Conservation (phyloP, 30 jellyfish, hydroid and myxozoan genomes). For the Rhopilema esculentum region DNA sequence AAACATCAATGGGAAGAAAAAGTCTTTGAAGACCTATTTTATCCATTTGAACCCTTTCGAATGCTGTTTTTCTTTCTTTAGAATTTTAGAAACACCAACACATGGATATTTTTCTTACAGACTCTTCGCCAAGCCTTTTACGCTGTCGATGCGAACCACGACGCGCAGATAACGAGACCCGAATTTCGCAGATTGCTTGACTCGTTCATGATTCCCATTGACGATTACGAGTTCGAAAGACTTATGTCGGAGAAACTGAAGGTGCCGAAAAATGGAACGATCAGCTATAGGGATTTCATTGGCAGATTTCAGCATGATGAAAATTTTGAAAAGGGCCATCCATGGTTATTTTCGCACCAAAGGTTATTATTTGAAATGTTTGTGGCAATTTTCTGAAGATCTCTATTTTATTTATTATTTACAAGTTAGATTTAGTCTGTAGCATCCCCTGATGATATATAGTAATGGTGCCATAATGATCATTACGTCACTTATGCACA, state of each 20-base stretch:
- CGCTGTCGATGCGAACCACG: slow-evolving; percentile 68
- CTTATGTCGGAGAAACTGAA: slow-evolving; percentile 59
- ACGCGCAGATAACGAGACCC: slow-evolving; percentile 57
- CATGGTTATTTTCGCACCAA: slow-evolving; percentile 74
- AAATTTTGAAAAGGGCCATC: slow-evolving; percentile 74
- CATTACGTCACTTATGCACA: too few relatives aligned
- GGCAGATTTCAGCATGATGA: slow-evolving; percentile 52
- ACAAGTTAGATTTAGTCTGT: too few relatives aligned
- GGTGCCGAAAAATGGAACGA: slow-evolving; percentile 41
- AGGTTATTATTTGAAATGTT: slow-evolving; percentile 17
- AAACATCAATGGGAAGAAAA: too few relatives aligned
- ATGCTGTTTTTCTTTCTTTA: too few relatives aligned
- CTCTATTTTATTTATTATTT: too few relatives aligned
- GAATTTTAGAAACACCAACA: too few relatives aligned
- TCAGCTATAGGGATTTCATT: slow-evolving; percentile 64
- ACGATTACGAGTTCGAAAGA: slow-evolving; percentile 52
- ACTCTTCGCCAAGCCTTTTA: slow-evolving; percentile 75
- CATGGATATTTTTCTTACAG: too few relatives aligned
- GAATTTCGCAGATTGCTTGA: slow-evolving; percentile 70
- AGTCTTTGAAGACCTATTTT: too few relatives aligned
- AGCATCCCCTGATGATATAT: too few relatives aligned
- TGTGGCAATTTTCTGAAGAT: not conserved
- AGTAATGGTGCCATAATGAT: not conserved
- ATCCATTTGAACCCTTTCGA: too few relatives aligned
- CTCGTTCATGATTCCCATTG: slow-evolving; percentile 67